Evolutionary conservation across 2,888 invertebrate genomes (phyloP), one percentile per base, ranked within the genome.

Genomic region (Biston stratarius): DNA sequence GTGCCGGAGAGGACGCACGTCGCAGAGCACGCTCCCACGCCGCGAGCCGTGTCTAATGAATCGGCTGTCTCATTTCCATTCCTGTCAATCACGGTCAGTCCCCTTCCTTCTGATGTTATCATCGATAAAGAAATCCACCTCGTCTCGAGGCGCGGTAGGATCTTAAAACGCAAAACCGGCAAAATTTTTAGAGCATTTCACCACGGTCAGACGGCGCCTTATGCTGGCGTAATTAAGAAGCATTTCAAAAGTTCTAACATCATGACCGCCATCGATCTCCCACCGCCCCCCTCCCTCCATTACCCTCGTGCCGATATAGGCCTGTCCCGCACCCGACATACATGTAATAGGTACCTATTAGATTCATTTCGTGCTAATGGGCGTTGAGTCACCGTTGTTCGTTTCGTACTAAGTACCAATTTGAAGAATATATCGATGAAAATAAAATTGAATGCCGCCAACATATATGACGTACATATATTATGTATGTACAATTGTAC

Each of bases 31-130:
- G 59, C 71, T 73, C 73, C 71, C 73, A 73, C 73, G 71, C 63
- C 14, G 10, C 44, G 42, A 61, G 62, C 59, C 64, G 70, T 67
- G 60, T 67, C 62, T 71, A 69, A 73, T 68, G 64, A 69, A 71
- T 69, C 64, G 47, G 61, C 60, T 68, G 71, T 71, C 66, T 71
- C 71, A 51, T 71, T 69, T 71, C 64, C 68, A 64, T 73, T 64
- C 44, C 67, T 64, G 72, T 71, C 72, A 62, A 70, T 73, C 68
- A 66, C 71, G 63, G 52, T 65, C 42, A 49, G 49, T 64, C 55
- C 24, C 11, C 9, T 38, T 69, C 63, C 48, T 40, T 67, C 57
- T 70, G 56, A 64, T 63, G 57, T 68, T 64, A 62, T 61, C 66
- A 55, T 67, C 40, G 49, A 34, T 33, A 6, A 49, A 47, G 6